Base-by-base conservation (phyloP, 2,888 invertebrate species). In the Cistogaster globosa region DNA sequence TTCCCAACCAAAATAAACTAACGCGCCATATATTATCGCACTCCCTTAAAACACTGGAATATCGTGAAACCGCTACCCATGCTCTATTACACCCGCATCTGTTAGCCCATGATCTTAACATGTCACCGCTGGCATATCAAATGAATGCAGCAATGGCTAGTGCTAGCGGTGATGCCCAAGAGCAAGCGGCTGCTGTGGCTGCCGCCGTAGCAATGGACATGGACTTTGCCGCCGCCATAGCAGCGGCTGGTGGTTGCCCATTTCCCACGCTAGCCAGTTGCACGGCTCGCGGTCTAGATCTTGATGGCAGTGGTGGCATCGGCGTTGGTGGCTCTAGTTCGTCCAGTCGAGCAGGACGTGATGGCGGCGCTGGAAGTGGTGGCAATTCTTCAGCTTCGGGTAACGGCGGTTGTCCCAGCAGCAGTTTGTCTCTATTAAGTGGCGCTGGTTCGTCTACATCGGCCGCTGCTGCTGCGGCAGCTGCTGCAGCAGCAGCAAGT, bases 1-100 rank as follows among this genome's bases (percentile, higher is more conserved):
- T 97, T 93, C 96, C 97, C 90, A 97, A 97, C 93, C 97, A 97
- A 94, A 97, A 96, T 95, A 97, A 97, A 95, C 94, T 97, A 93
- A 97, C 97, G 91, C 94, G 97, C 92, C 97, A 97, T 94, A 96
- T 97, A 93, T 94, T 97, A 91, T 96, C 97, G 92, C 97, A 97
- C 94, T 96, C 96, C 91, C 94, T 97, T 93, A 97, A 97, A 94
- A 95, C 97, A 89, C 94, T 97, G 92, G 97, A 97, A 94, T 97
- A 96, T 93, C 95, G 97, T 88, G 97, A 97, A 92, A 92, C 94
- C 92, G 90, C 93, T 93, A 89, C 90, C 57, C 89, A 90, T 87
- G 90, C 93, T 93, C 91, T 93, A 90, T 93, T 93, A 92, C 93
- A 96, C 93, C 95, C 97, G 88, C 95, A 95, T 72, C 88, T 92